Conservation (phyloP, 2,797 vertebrate species). For the Pipistrellus nathusii region DNA sequence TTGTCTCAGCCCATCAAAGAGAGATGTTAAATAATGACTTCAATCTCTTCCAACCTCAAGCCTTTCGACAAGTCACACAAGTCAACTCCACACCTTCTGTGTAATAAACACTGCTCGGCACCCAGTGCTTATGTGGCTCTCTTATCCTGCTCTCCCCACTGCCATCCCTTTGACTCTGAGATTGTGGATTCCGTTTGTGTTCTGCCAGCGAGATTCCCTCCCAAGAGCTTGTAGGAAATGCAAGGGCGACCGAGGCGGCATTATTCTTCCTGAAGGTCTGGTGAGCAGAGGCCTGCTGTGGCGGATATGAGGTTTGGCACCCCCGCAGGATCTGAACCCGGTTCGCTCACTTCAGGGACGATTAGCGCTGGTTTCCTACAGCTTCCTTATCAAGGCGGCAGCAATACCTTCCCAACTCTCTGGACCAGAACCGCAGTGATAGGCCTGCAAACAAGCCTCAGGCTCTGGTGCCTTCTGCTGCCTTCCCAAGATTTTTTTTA, state of each 20-base stretch:
- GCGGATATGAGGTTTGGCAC: accelerated
- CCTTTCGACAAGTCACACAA: not conserved
- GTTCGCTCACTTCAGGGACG: not conserved
- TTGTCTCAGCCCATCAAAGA: not conserved
- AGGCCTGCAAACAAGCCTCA: not conserved
- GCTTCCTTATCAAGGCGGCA: not conserved
- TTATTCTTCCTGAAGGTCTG: not conserved
- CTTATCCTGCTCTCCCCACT: not conserved
- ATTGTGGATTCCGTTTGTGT: not conserved
- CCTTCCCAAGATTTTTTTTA: not conserved
- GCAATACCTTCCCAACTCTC: not conserved
- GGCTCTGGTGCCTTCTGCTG: not conserved
- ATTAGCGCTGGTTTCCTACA: not conserved
- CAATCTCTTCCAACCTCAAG: not conserved
- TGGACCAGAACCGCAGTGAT: not conserved
- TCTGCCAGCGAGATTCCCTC: not conserved
- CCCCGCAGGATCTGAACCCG: not conserved
- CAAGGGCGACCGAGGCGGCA: accelerated
- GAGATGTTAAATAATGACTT: not conserved
- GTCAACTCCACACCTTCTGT: not conserved
- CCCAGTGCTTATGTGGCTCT: not conserved
- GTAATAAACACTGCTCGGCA: not conserved
- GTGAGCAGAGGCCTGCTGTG: not conserved
- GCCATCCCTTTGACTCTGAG: not conserved
- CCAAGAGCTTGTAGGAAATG: constrained; percentile 5